Conservation (phyloP, 35 echinoderm and acorn worm genomes). For the Diadema setosum region DNA sequence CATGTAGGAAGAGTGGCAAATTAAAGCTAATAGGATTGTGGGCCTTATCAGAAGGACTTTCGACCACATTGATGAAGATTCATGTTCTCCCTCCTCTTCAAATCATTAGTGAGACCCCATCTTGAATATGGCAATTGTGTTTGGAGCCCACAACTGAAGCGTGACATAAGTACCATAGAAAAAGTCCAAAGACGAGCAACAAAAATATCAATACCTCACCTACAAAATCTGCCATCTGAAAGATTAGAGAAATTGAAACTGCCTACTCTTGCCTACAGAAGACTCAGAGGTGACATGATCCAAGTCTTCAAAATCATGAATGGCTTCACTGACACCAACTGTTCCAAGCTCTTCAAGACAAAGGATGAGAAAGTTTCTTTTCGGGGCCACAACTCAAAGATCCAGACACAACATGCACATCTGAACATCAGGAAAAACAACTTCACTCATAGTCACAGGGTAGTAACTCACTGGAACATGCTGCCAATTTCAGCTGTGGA, state of each 20-base stretch:
- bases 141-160: constrained; percentile 2
- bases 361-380: no score
- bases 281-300: constrained; percentile 51
- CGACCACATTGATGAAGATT: neutral
- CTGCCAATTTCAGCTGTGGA: neutral
- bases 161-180: constrained; percentile 13
- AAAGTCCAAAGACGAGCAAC: constrained; percentile 45
- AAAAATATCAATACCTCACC: no score
- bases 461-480: constrained; percentile 41
- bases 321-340: constrained; percentile 21
- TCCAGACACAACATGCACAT: no score
- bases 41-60: no score
- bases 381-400: no score
- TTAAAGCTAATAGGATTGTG: no score
- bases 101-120: constrained; percentile 30
- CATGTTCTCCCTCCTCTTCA: constrained; percentile 9
- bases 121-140: constrained; percentile 44
- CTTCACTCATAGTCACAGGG: no score
- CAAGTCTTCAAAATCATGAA: constrained; percentile 34
- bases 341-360: no score
- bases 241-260: neutral
- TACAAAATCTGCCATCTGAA: constrained; percentile 1
- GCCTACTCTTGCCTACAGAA: constrained; percentile 16
- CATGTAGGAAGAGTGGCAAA: neutral
- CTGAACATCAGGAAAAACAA: no score